Evolutionary conservation across 2,113 vertebrate genomes (phyloP).

Genomic region (Xiphorhynchus elegans): DNA sequence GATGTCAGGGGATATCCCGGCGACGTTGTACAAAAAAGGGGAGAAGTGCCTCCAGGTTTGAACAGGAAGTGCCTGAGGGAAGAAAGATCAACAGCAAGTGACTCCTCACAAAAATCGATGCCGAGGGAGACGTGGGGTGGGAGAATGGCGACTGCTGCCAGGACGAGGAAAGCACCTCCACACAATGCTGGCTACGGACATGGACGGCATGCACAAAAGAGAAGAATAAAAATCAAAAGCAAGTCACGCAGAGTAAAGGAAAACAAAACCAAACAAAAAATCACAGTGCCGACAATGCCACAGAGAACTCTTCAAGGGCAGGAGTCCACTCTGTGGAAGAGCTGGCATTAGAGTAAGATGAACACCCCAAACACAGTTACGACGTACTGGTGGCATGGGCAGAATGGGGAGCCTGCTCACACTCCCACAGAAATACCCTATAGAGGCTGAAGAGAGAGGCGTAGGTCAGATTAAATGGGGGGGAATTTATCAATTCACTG

Average conservation of each 20-base stretch:
- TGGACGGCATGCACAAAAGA: conserved; percentile 65
- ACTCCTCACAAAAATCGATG: background rate
- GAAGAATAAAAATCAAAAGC: conserved; percentile 43
- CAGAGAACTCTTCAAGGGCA: conserved; percentile 32
- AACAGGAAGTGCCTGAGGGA: conserved; percentile 95
- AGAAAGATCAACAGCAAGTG: conserved; percentile 53
- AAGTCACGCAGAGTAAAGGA: conserved; percentile 37
- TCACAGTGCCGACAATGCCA: conserved; percentile 30
- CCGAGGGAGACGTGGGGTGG: background rate
- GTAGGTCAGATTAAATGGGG: background rate
- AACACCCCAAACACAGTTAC: conserved; percentile 20
- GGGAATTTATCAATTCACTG: background rate
- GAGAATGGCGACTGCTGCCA: background rate
- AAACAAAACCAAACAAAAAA: background rate
- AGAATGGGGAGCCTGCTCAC: background rate
- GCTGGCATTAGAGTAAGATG: conserved; percentile 8
- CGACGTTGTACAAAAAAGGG: conserved; percentile 95
- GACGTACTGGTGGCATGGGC: conserved; percentile 27
- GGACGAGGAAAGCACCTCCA: conserved; percentile 44
- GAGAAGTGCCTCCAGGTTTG: conserved; percentile 97
- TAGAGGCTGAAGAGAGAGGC: background rate
- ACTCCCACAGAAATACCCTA: background rate
- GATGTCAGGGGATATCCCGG: conserved; percentile 98
- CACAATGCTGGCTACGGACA: conserved; percentile 45
- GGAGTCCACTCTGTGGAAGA: conserved; percentile 45